Base-by-base conservation (phyloP, 2,888 invertebrate genomes). In the Rhyacophila evoluta region DNA sequence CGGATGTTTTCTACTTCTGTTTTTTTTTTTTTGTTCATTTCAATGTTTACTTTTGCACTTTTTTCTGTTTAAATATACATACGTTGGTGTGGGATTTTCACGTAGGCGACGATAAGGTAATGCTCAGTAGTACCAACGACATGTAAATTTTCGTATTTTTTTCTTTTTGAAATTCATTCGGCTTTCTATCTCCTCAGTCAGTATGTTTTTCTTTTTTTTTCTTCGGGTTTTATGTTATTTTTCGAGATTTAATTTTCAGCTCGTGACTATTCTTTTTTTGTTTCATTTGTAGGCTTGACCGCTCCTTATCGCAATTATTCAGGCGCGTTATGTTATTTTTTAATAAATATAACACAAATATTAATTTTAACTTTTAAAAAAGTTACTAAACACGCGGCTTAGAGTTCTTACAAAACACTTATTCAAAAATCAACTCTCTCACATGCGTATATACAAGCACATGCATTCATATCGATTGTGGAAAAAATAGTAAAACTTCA, bases 11-110 rank as follows among this genome's bases (percentile, higher is more conserved):
- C 6, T 33, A 4, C 6, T 33, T 6, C 6, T 33, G 2, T 33
- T 10, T 19, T 55, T 55, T 55, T 19, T 55, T 55, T 55, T 55
- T 55, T 55, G 55, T 55, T 55, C 19, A 55, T 55, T 55, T 55
- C 55, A 55, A 55, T 55, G 55, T 55, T 55, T 55, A 55, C 55
- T 55, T 55, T 55, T 55, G 55, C 55, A 55, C 55, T 55, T 55
- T 55, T 33, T 55, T 55, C 25, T 55, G 15, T 15, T 19, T 55
- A 55, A 55, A 55, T 55, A 55, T 55, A 55, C 38, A 38, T 38
- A 38, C 55, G 19, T 55, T 19, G 25, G 25, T 19, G 55, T 10
- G 55, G 55, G 55, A 55, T 55, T 55, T 55, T 55, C 55, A 19
- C 55, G 55, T 55, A 6, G 55, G 25, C 55, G 55, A 19, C 55